Evolutionary conservation across 2,797 vertebrate species (phyloP).

Genomic region (Tauraco hartlaubi): DNA sequence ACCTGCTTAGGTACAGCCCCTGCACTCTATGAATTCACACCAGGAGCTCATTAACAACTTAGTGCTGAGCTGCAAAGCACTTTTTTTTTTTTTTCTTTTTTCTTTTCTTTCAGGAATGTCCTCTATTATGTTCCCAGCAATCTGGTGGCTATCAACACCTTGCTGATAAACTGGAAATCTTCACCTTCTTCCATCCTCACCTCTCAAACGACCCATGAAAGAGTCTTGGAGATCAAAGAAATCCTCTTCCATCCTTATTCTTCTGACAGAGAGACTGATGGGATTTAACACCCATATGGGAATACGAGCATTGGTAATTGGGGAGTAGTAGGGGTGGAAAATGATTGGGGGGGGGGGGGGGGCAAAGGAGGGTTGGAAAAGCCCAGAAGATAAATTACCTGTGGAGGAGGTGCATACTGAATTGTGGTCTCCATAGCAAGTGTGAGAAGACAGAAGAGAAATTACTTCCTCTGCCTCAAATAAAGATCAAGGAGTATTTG

Average conservation of each 20-base stretch:
- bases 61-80: slow-evolving; percentile 16
- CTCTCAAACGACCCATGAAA: slow-evolving; percentile 76
- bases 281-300: slow-evolving; percentile 81
- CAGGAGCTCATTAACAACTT: slow-evolving; percentile 67
- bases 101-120: background rate
- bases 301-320: slow-evolving; percentile 62
- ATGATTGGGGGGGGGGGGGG: background rate
- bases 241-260: slow-evolving; percentile 17
- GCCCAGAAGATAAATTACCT: slow-evolving; percentile 40
- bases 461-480: slow-evolving; percentile 57
- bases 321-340: slow-evolving; percentile 33
- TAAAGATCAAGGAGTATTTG: slow-evolving; percentile 53
- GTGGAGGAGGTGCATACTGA: slow-evolving; percentile 24
- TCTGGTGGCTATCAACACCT: slow-evolving; percentile 66
- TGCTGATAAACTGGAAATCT: slow-evolving; percentile 77
- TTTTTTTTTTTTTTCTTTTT: background rate
- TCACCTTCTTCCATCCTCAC: slow-evolving; percentile 63
- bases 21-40: slow-evolving; percentile 26
- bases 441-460: slow-evolving; percentile 44
- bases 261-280: slow-evolving; percentile 60
- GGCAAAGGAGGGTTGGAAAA: background rate
- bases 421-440: slow-evolving; percentile 18
- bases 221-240: slow-evolving; percentile 82
- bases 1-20: slow-evolving; percentile 30
- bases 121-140: slow-evolving; percentile 56